Evolutionary conservation across 2,113 vertebrate species (phyloP).

Genomic region (Phrynosoma platyrhinos): DNA sequence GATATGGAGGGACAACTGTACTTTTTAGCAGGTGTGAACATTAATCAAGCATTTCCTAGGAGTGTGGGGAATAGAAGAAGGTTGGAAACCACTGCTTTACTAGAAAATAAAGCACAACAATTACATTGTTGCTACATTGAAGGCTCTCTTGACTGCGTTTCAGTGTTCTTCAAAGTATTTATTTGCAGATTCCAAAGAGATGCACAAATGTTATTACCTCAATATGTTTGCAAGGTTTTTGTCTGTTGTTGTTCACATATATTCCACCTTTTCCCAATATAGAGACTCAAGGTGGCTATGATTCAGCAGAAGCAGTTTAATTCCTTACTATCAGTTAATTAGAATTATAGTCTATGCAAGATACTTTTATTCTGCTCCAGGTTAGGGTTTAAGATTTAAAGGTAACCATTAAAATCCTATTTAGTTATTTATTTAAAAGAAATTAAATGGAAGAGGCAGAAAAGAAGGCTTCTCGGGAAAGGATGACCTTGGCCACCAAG

Average conservation of each 20-base stretch:
- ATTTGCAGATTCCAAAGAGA: not conserved
- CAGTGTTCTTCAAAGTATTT: not conserved
- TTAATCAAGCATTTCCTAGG: too few species aligned
- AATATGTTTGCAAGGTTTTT: not conserved
- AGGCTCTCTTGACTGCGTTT: not conserved
- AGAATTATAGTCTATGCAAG: not conserved
- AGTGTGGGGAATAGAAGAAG: too few species aligned
- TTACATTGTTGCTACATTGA: not conserved
- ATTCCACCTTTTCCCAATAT: too few species aligned
- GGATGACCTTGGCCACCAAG: not conserved
- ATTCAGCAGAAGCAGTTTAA: not conserved
- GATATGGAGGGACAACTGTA: too few species aligned
- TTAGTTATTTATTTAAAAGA: not conserved
- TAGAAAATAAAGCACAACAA: not conserved
- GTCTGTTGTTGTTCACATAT: not conserved
- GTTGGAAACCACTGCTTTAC: too few species aligned
- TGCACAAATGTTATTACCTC: not conserved
- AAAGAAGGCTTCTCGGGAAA: not conserved
- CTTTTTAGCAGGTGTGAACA: too few species aligned
- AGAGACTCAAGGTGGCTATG: too few species aligned
- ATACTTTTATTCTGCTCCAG: not conserved
- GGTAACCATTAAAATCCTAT: not conserved
- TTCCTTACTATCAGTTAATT: not conserved
- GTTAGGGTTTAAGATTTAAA: not conserved
- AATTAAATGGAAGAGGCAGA: not conserved